Conservation (phyloP, 2,113 vertebrate species). For the Eulemur rufifrons region DNA sequence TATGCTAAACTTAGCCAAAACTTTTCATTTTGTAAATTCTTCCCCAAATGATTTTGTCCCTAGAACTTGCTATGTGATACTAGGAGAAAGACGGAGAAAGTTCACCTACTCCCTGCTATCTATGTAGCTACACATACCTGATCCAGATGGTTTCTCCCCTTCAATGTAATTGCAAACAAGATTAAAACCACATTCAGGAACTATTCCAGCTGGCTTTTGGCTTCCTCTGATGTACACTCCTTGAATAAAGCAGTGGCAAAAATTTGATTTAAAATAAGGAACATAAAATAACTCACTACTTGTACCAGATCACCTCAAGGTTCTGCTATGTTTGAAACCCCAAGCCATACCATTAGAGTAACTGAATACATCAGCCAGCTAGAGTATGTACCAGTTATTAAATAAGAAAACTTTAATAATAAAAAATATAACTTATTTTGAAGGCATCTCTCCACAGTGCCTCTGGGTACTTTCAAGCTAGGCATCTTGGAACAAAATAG, state of each 20-base stretch:
- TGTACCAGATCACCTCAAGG: constrained; percentile 42
- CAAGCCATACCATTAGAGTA: not conserved
- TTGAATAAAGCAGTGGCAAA: constrained; percentile 64
- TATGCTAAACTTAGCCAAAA: not conserved
- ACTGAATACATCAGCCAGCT: not conserved
- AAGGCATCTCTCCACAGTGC: constrained; percentile 18
- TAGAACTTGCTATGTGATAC: not conserved
- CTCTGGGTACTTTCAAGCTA: constrained; percentile 15
- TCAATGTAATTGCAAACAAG: constrained; percentile 65
- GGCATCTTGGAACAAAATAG: constrained; percentile 41
- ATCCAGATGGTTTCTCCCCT: constrained; percentile 47
- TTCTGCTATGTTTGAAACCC: constrained; percentile 23
- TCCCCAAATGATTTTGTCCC: not conserved
- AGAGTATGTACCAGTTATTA: constrained; percentile 18
- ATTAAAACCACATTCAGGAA: constrained; percentile 56
- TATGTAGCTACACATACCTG: constrained; percentile 43
- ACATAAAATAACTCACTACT: constrained; percentile 15
- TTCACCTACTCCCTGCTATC: constrained; percentile 30
- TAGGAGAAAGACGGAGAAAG: not conserved
- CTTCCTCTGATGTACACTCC: constrained; percentile 48
- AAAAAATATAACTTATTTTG: constrained; percentile 51
- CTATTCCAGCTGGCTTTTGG: constrained; percentile 50
- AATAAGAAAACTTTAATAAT: constrained; percentile 43
- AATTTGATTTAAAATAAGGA: constrained; percentile 61
- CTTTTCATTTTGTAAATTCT: constrained; percentile 35